These are phyloP conservation scores for Cacatua alba DNA, from an alignment of 2,113 vertebrate species.

Conservation along the genomic window DNA sequence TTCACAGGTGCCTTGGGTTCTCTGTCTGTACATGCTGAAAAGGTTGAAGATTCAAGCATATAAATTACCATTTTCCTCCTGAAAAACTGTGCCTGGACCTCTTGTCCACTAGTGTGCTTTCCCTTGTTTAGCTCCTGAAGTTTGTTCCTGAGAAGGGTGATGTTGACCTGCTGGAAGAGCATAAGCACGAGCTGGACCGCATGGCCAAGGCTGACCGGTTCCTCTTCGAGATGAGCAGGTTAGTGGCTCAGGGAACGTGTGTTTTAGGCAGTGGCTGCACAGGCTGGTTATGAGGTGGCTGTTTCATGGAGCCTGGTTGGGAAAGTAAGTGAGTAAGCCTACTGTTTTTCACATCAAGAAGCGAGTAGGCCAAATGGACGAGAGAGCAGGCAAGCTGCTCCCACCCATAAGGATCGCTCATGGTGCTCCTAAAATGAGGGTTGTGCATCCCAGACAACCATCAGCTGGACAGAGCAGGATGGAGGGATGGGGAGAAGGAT, in stretches of 20 bases:
- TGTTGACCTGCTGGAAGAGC: slow-evolving; percentile 93
- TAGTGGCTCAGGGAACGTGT: not conserved
- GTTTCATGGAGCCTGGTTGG: not conserved
- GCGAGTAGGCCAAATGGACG: not conserved
- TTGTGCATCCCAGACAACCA: not conserved
- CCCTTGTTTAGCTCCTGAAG: slow-evolving; percentile 87
- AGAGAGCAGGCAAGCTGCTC: not conserved
- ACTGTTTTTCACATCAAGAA: not conserved
- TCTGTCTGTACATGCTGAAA: not conserved
- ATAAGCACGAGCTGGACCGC: slow-evolving; percentile 94
- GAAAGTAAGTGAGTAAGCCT: not conserved
- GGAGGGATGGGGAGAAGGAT: not conserved
- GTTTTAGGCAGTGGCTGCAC: not conserved
- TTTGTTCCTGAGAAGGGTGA: slow-evolving; percentile 97
- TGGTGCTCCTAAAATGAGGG: not conserved
- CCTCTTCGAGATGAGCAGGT: slow-evolving; percentile 99
- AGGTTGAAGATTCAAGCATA: not conserved
- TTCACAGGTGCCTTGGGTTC: not conserved
- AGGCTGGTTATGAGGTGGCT: fast-evolving
- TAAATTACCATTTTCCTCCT: not conserved
- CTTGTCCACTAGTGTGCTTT: not conserved
- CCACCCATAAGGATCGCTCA: fast-evolving
- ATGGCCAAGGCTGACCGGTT: slow-evolving; percentile 98
- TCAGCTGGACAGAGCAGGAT: not conserved
- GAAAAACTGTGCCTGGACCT: not conserved